Percentiles rank a stretch among this genome's conserved stretches.
phyloP scores from a whole-genome alignment of 2,888 invertebrate genomes.

The Liodrosophila aerea region DNA sequence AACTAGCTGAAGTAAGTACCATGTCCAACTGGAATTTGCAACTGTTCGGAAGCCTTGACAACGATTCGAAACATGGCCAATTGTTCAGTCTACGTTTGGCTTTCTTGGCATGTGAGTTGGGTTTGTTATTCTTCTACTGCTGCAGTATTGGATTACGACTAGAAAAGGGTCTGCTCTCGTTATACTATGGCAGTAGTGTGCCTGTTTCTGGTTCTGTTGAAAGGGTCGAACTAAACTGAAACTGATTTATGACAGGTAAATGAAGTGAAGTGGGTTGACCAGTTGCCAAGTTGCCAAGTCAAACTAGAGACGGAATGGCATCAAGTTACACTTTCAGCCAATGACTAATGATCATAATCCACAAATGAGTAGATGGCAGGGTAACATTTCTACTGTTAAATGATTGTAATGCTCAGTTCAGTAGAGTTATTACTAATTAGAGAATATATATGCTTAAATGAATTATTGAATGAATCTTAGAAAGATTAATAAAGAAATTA shows the following conservation, averaged over 20 bases:
- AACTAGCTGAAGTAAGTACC: slow-evolving; percentile 1
- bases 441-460: too few relatives aligned
- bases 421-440: too few relatives aligned
- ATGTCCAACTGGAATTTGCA: slow-evolving; percentile 36
- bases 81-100: slow-evolving; percentile 33
- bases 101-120: slow-evolving; percentile 45
- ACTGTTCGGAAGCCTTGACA: slow-evolving; percentile 48
- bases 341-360: slow-evolving; percentile 39
- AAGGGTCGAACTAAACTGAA: slow-evolving; percentile 19
- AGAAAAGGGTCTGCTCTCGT: slow-evolving; percentile 42
- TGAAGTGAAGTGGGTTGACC: slow-evolving; percentile 22
- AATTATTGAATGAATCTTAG: too few relatives aligned
- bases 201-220: slow-evolving; percentile 2
- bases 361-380: background rate
- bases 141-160: slow-evolving; percentile 47
- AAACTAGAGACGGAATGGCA: slow-evolving; percentile 15
- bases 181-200: too few relatives aligned
- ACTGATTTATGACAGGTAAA: slow-evolving; percentile 54
- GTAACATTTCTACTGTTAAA: too few relatives aligned
- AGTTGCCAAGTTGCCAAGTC: slow-evolving; percentile 8
- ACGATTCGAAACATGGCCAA: slow-evolving; percentile 50
- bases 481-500: too few relatives aligned
- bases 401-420: background rate
- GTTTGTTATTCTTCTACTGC: slow-evolving; percentile 12
- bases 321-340: slow-evolving; percentile 36